Conservation (phyloP, 1,140 invertebrate genomes). For the Aphidius ervi region DNA sequence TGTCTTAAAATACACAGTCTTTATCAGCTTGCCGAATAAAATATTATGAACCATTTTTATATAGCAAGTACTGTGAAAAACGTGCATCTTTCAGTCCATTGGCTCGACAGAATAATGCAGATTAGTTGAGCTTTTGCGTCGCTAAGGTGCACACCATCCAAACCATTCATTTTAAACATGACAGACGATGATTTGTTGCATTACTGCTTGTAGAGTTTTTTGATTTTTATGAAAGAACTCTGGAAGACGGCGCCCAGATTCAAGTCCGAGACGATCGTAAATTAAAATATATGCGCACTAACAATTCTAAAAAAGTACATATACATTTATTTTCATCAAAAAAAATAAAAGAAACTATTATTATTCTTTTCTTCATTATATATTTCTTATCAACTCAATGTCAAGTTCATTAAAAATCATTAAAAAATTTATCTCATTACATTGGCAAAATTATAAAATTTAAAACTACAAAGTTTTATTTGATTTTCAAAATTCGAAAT, state of each 20-base stretch:
- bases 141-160: slow-evolving; percentile 27
- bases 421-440: no score
- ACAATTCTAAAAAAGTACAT: slow-evolving; percentile 13
- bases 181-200: slow-evolving; percentile 49
- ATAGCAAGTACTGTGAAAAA: no score
- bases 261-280: slow-evolving; percentile 46
- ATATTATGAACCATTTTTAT: no score
- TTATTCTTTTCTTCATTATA: neutral
- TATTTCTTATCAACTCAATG: neutral
- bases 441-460: no score
- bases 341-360: neutral
- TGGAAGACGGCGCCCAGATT: slow-evolving; percentile 37
- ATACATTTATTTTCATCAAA: slow-evolving; percentile 5
- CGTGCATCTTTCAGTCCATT: slow-evolving; percentile 48
- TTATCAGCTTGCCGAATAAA: no score
- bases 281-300: slow-evolving; percentile 33
- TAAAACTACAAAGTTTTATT: no score
- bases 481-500: no score
- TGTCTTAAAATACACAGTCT: no score
- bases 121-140: slow-evolving; percentile 39
- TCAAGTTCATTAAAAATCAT: neutral
- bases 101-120: slow-evolving; percentile 47
- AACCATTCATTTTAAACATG: slow-evolving; percentile 32
- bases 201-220: slow-evolving; percentile 33
- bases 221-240: slow-evolving; percentile 50